Conservation (phyloP, 2,797 vertebrate species). For the Macropus fuliginosus region DNA sequence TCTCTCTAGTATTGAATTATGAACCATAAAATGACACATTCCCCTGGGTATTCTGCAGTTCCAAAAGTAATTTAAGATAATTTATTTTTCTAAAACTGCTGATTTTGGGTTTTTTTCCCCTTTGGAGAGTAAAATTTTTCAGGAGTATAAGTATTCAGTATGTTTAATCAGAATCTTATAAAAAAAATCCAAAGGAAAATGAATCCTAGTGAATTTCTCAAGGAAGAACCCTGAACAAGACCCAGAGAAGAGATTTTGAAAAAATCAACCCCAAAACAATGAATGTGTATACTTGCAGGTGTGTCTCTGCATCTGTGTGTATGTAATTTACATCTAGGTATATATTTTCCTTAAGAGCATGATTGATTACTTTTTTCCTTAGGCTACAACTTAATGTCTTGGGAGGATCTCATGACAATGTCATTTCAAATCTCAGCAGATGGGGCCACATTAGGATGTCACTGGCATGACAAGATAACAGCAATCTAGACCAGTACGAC, state of each 20-base stretch:
- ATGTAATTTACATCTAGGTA: background rate
- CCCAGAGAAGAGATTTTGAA: background rate
- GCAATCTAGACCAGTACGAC: constrained; percentile 35
- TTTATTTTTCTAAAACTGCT: background rate
- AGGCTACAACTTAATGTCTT: constrained; percentile 68
- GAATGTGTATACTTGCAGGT: background rate
- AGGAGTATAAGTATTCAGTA: background rate
- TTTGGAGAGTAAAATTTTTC: background rate
- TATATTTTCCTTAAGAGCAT: constrained; percentile 64
- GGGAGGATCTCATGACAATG: constrained; percentile 78
- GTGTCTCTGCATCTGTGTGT: background rate
- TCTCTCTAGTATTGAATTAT: background rate
- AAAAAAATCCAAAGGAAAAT: background rate
- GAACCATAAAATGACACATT: background rate
- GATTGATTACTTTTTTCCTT: constrained; percentile 63
- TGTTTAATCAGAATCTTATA: constrained; percentile 20
- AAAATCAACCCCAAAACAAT: background rate
- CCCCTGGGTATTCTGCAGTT: background rate
- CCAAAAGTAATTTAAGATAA: background rate
- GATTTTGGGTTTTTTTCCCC: background rate
- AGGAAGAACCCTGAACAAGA: background rate
- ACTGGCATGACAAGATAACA: constrained; percentile 80
- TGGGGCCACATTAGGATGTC: constrained; percentile 80
- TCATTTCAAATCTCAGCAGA: constrained; percentile 70
- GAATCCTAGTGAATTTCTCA: background rate